phyloP scores from a whole-genome alignment of 2,888 invertebrate genomes.

The Spilarctia lutea region DNA sequence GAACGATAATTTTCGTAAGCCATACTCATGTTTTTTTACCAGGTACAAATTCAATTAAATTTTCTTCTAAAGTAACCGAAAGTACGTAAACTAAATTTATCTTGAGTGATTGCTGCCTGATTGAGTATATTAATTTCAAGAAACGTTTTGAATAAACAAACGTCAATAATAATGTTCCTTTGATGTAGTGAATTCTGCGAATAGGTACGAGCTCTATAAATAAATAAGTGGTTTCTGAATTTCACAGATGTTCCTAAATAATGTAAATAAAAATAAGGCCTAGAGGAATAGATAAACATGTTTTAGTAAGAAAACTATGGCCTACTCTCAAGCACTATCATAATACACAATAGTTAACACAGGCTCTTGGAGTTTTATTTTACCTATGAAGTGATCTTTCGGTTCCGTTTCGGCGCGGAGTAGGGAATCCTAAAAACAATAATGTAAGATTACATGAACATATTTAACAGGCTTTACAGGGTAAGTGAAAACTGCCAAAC shows the following conservation, averaged over 20 bases:
- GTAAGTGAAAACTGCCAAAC: too few relatives aligned
- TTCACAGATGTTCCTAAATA: not conserved
- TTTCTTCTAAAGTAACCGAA: not conserved
- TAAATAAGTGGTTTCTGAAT: not conserved
- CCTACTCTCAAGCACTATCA: too few relatives aligned
- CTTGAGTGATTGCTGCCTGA: not conserved
- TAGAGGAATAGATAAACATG: not conserved
- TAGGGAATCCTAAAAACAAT: too few relatives aligned
- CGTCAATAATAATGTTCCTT: not conserved
- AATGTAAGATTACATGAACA: too few relatives aligned
- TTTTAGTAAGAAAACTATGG: not conserved
- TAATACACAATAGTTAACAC: not conserved
- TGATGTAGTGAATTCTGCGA: not conserved
- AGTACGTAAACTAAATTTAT: not conserved
- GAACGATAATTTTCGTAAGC: not conserved
- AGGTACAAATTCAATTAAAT: not conserved
- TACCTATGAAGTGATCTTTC: too few relatives aligned
- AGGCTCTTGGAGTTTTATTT: too few relatives aligned
- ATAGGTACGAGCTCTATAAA: not conserved
- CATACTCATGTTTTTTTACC: not conserved
- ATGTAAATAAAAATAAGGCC: not conserved
- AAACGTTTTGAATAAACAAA: not conserved
- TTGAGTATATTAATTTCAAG: not conserved
- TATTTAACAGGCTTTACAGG: too few relatives aligned
- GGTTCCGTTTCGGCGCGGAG: too few relatives aligned